phyloP scores from a whole-genome alignment of 2,888 invertebrate genomes.

The Athetis lepigone region DNA sequence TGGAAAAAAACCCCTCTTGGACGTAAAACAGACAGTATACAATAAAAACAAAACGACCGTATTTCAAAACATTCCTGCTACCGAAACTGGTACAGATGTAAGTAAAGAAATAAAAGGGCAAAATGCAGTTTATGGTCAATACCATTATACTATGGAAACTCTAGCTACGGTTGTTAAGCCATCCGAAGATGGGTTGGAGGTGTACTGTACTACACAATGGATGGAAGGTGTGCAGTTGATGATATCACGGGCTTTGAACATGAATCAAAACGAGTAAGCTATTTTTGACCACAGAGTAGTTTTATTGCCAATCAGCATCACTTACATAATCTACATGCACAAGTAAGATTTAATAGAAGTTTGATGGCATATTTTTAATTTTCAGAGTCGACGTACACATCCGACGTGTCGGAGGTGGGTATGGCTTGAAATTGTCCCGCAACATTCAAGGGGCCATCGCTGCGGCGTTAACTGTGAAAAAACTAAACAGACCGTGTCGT shows the following conservation, averaged over 20 bases:
- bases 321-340: neutral
- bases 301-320: neutral
- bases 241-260: constrained; percentile 87
- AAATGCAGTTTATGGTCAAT: constrained; percentile 91
- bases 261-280: constrained; percentile 88
- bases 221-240: constrained; percentile 89
- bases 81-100: constrained; percentile 76
- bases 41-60: constrained; percentile 63
- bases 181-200: constrained; percentile 92
- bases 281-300: neutral
- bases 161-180: constrained; percentile 91
- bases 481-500: constrained; percentile 91
- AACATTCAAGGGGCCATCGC: constrained; percentile 89
- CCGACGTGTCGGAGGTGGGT: constrained; percentile 82
- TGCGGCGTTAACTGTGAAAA: constrained; percentile 91
- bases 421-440: constrained; percentile 93
- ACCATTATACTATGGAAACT: constrained; percentile 93
- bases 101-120: constrained; percentile 85
- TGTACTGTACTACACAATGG: constrained; percentile 91
- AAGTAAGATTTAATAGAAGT: no score
- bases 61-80: constrained; percentile 60
- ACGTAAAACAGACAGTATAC: constrained; percentile 61
- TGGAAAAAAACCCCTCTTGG: constrained; percentile 74
- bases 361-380: neutral
- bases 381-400: constrained; percentile 92